phyloP scores from a whole-genome alignment of 2,113 vertebrate species.

The Mirza zaza region DNA sequence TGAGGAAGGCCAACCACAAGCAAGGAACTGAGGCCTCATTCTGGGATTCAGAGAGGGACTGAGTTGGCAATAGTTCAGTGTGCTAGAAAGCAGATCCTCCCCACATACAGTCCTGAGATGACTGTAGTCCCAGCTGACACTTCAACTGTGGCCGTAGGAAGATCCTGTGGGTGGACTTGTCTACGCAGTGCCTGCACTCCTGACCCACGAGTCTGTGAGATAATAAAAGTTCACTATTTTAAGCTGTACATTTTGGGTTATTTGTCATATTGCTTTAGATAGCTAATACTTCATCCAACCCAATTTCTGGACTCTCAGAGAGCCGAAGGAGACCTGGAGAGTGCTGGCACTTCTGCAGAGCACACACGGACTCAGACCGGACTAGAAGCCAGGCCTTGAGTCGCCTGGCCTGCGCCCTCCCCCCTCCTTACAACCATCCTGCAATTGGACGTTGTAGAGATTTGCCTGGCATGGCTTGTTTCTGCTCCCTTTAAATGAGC shows the following conservation, averaged over 20 bases:
- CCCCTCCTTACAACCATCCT: background rate
- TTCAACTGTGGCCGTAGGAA: background rate
- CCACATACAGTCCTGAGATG: fast-evolving
- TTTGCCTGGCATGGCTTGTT: background rate
- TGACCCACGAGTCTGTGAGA: background rate
- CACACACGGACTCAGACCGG: background rate
- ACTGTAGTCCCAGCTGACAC: background rate
- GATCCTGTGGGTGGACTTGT: background rate
- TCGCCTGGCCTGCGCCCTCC: background rate
- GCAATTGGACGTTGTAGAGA: background rate
- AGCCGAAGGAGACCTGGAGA: background rate
- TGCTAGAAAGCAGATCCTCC: background rate
- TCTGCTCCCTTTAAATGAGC: background rate
- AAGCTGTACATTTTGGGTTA: background rate
- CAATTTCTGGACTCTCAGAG: too few species aligned
- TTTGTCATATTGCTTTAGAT: background rate
- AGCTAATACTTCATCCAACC: background rate
- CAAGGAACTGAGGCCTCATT: background rate
- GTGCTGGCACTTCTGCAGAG: background rate
- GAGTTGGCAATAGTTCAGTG: background rate
- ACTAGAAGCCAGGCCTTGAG: background rate
- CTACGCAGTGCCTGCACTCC: background rate
- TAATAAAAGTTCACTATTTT: background rate
- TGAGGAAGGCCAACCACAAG: background rate
- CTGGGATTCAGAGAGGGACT: background rate